phyloP scores from a whole-genome alignment of 2,888 invertebrate species.

The Aelia acuminata region DNA sequence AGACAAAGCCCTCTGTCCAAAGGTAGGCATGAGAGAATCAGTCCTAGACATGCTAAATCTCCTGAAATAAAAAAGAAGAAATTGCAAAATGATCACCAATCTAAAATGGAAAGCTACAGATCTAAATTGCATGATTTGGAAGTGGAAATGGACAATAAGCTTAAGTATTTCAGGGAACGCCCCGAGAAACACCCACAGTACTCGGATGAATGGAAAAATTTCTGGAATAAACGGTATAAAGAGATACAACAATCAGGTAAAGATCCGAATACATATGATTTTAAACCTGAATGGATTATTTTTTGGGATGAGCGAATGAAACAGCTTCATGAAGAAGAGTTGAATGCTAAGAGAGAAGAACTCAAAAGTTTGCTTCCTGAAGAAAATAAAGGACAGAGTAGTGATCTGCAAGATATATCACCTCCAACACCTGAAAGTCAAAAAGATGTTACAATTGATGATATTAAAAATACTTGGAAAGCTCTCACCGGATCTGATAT shows the following conservation, averaged over 20 bases:
- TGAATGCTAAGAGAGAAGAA: conserved; percentile 78
- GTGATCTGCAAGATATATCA: conserved; percentile 63
- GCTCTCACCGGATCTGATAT: conserved; percentile 67
- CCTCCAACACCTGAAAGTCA: conserved; percentile 66
- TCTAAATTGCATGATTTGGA: conserved; percentile 71
- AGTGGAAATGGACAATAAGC: conserved; percentile 67
- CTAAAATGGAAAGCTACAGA: conserved; percentile 74
- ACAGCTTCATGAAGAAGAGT: conserved; percentile 80
- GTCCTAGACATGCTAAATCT: conserved; percentile 35
- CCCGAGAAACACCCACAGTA: conserved; percentile 91
- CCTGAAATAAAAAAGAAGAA: conserved; percentile 56
- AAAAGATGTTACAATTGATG: conserved; percentile 66
- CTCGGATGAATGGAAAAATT: conserved; percentile 91
- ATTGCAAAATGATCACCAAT: conserved; percentile 65
- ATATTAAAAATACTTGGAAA: conserved; percentile 67
- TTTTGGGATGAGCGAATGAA: conserved; percentile 89
- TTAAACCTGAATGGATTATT: conserved; percentile 90
- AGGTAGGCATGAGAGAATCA: conserved; percentile 20
- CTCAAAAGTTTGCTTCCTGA: conserved; percentile 72
- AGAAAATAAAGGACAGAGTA: conserved; percentile 59
- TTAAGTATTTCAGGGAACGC: conserved; percentile 84
- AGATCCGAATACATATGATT: conserved; percentile 85
- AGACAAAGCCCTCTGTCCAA: background rate
- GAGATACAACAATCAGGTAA: conserved; percentile 79
- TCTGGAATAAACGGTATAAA: conserved; percentile 88